Evolutionary conservation across 2,888 invertebrate species (phyloP).

Genomic region (Phania funesta): DNA sequence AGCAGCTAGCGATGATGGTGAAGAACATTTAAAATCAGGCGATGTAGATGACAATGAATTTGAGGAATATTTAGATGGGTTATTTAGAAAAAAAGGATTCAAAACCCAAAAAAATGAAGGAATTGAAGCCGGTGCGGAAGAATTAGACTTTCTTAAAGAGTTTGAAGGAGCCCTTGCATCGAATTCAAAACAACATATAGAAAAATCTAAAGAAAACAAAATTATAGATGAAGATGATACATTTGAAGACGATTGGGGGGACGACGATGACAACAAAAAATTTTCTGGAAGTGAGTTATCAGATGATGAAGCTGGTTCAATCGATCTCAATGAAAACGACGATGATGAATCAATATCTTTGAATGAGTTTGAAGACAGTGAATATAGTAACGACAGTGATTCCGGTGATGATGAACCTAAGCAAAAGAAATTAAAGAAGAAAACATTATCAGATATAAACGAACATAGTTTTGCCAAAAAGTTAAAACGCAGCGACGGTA

Average conservation of each 20-base stretch:
- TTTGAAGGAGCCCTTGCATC: constrained; percentile 81
- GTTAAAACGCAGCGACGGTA: constrained; percentile 77
- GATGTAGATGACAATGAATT: constrained; percentile 85
- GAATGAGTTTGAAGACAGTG: constrained; percentile 67
- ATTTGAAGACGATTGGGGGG: constrained; percentile 76
- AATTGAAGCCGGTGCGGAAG: constrained; percentile 81
- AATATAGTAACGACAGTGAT: constrained; percentile 70
- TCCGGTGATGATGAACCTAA: constrained; percentile 72
- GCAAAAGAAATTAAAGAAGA: constrained; percentile 74
- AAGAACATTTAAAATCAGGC: constrained; percentile 83
- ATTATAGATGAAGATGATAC: constrained; percentile 77
- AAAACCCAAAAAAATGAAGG: constrained; percentile 83
- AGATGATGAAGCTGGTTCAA: constrained; percentile 75
- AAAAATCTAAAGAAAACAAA: constrained; percentile 71
- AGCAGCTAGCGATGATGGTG: constrained; percentile 78
- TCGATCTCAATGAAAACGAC: constrained; percentile 73
- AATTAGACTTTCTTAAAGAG: constrained; percentile 86
- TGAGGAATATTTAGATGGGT: constrained; percentile 81
- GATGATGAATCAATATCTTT: constrained; percentile 69
- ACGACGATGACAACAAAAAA: constrained; percentile 72
- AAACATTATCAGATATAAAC: constrained; percentile 57
- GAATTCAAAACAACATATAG: constrained; percentile 71
- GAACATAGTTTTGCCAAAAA: constrained; percentile 76
- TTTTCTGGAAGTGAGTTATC: constrained; percentile 81
- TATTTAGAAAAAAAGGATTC: constrained; percentile 81